Evolutionary conservation across 2,888 invertebrate species (phyloP).

Genomic region (Automeris io): DNA sequence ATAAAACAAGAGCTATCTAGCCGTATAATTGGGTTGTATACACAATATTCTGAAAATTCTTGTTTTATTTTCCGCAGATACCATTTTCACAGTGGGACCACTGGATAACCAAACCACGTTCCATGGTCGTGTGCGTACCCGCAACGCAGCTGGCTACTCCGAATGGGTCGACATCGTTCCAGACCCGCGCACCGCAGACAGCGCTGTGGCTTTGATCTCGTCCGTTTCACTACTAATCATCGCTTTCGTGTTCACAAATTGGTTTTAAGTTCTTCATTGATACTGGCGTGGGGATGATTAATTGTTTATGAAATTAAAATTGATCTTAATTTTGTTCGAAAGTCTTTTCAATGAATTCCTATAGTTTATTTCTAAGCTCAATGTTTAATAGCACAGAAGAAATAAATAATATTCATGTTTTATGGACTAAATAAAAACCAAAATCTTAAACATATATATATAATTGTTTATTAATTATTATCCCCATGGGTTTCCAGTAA

Average conservation of each 20-base stretch:
- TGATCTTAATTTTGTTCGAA: not conserved
- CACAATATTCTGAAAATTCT: too few relatives aligned
- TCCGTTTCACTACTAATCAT: slow-evolving; percentile 23
- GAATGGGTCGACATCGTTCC: slow-evolving; percentile 44
- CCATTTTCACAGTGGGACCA: slow-evolving; percentile 43
- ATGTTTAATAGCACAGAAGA: not conserved
- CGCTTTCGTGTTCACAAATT: slow-evolving; percentile 22
- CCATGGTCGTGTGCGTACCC: slow-evolving; percentile 49
- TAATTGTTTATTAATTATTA: slow-evolving; percentile 1
- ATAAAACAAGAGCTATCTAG: too few relatives aligned
- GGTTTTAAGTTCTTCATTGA: slow-evolving; percentile 19
- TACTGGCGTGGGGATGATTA: slow-evolving; percentile 23
- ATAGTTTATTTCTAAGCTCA: too few relatives aligned
- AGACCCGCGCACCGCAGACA: slow-evolving; percentile 26
- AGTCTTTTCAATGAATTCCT: not conserved
- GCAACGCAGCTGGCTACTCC: slow-evolving; percentile 58
- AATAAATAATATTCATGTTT: not conserved
- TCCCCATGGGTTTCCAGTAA: slow-evolving; percentile 35
- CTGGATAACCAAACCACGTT: slow-evolving; percentile 46
- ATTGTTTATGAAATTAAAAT: slow-evolving; percentile 2
- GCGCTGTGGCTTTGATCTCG: slow-evolving; percentile 14
- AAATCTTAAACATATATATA: not conserved
- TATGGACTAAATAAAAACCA: not conserved
- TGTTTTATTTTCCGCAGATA: slow-evolving; percentile 42
- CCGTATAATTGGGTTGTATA: too few relatives aligned